Conservation (phyloP, 2,113 vertebrate species). For the Entosphenus tridentatus region DNA sequence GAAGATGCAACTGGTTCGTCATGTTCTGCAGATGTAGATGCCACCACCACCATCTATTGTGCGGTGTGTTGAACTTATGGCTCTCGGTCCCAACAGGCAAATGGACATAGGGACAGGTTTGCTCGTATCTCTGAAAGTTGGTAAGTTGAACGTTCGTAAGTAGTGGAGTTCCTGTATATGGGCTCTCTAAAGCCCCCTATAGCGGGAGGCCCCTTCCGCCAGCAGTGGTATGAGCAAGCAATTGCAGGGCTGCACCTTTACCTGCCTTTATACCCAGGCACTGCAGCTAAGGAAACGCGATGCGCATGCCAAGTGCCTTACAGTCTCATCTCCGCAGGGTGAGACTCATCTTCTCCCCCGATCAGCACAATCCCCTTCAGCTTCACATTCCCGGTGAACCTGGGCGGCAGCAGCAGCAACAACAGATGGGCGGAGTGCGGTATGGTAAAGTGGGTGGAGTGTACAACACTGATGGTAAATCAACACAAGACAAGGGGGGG, state of each 20-base stretch:
- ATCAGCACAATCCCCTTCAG: conserved; percentile 67
- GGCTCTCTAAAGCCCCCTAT: background rate
- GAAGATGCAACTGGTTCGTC: no score
- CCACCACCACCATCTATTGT: no score
- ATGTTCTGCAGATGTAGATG: no score
- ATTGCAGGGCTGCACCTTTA: no score
- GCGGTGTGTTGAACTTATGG: no score
- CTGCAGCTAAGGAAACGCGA: background rate
- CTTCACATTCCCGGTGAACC: conserved; percentile 79
- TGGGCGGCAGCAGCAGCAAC: conserved; percentile 19
- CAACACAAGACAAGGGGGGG: background rate
- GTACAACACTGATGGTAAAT: background rate
- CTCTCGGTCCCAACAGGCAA: no score
- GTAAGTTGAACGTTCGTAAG: background rate
- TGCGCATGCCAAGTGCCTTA: conserved; percentile 23
- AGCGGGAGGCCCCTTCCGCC: background rate
- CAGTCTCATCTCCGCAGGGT: conserved; percentile 76
- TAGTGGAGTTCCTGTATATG: background rate
- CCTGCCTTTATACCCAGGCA: background rate
- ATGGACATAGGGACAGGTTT: no score
- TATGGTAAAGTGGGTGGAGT: no score
- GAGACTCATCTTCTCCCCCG: conserved; percentile 49
- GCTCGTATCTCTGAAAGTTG: conserved; percentile 9
- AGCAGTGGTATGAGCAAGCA: no score
- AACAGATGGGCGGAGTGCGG: background rate